Percentiles rank a stretch among this genome's conserved stretches.
These are phyloP conservation scores for Enhydra lutris DNA, from an alignment of 2,113 vertebrate genomes.

Conservation along the genomic window DNA sequence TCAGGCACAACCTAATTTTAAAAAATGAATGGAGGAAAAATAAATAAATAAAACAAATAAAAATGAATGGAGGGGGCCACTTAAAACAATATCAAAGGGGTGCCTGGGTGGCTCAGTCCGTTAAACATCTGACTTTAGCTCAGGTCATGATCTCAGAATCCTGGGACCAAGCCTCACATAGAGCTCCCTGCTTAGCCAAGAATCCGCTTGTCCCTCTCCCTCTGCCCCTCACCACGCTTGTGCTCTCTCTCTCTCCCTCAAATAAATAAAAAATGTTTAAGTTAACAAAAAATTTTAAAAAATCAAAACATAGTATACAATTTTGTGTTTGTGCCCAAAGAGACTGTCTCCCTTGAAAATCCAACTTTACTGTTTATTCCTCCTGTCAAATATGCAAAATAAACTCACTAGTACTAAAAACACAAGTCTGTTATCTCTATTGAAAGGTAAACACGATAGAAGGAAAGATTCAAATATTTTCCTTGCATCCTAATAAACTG, in stretches of 20 bases:
- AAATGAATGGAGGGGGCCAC: background rate
- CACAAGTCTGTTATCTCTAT: conserved; percentile 12
- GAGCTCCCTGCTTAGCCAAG: background rate
- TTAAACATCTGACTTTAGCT: too few relatives aligned
- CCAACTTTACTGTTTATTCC: conserved; percentile 46
- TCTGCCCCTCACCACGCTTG: background rate
- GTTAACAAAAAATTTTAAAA: background rate
- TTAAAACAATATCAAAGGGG: background rate
- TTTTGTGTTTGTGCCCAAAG: conserved; percentile 40
- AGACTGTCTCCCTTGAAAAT: conserved; percentile 38
- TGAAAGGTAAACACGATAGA: background rate
- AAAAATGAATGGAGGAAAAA: background rate
- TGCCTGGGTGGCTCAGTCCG: background rate
- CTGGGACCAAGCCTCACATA: background rate
- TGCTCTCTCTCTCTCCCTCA: background rate
- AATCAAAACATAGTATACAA: conserved; percentile 16
- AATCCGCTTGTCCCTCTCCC: background rate
- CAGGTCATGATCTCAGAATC: background rate
- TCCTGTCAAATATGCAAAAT: conserved; percentile 60
- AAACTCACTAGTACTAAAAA: conserved; percentile 52
- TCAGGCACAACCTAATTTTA: background rate
- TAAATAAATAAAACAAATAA: background rate
- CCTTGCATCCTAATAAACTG: background rate
- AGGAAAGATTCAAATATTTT: conserved; percentile 24
- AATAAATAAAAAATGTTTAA: background rate